Base-by-base conservation (phyloP, 2,797 vertebrate species). In the Oophaga sylvatica region DNA sequence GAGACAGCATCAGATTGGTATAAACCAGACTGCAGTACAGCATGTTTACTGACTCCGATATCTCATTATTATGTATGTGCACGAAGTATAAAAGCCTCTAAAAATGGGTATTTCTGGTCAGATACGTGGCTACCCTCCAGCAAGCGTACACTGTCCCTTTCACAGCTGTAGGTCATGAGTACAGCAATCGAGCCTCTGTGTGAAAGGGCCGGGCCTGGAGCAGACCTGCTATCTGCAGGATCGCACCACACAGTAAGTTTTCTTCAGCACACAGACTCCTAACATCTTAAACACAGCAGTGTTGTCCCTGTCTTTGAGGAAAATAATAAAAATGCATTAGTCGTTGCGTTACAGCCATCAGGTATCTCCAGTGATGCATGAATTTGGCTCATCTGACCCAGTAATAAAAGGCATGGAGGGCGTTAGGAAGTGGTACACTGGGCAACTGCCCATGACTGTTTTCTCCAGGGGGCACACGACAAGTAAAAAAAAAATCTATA, bases 221-320 rank as follows among this genome's bases (percentile, higher is more conserved):
- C 48, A n/a, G 75, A 77, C 75, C 48, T 53, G 73, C 73, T 53
- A 76, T 76, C 41, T 77, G 75, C 16, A 1, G 75, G 15, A 77
- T 77, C 75, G 15, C 75, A 77, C 75, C 75, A 77, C 75, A 77
- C 75, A 77, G 75, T 16, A 77, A 56, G 20, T 16, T 77, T 56
- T 56, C 48, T 26, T 56, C 19, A 75, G 16, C 41, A 19, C 68
- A n/a, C 71, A 16, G 67, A 31, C 26, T 31, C 65, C 8, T 65
- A 26, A 13, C 65, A 53, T 15, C 20, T 45, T 45, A 73, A 45
- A 73, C 19, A 73, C 70, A 73, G 41, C 71, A 29, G 41, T 11
- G 20, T 20, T 20, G 20, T 20, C 35, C 48, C 20, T 48, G 71
- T 75, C 22, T 48, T 11, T 53, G 22, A 35, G 20, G 35, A 19